Evolutionary conservation across 2,888 invertebrate genomes (phyloP).

Genomic region (Rhodophaea formosa): DNA sequence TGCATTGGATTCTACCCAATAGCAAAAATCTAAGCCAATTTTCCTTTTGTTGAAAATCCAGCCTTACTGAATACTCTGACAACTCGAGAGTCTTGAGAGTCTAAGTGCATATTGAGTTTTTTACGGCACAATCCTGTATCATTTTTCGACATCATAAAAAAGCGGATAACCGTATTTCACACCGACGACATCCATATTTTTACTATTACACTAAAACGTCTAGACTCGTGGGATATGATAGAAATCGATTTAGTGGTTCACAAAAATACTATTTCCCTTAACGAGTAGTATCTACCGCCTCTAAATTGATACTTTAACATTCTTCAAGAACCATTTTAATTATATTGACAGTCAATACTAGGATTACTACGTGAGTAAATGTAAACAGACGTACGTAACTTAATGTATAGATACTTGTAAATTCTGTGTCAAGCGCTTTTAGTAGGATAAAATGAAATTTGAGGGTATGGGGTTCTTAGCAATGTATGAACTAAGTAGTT

Average conservation of each 20-base stretch:
- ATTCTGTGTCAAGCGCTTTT: too few species aligned
- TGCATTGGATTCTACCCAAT: too few species aligned
- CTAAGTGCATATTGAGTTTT: slow-evolving; percentile 21
- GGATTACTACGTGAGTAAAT: too few species aligned
- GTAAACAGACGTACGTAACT: too few species aligned
- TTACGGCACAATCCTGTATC: slow-evolving; percentile 10
- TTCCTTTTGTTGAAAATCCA: background rate
- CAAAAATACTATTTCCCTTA: slow-evolving; percentile 44
- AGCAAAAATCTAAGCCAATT: background rate
- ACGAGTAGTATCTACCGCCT: background rate
- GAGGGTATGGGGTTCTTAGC: too few species aligned
- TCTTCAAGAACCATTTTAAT: background rate
- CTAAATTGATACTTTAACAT: background rate
- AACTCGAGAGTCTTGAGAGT: background rate
- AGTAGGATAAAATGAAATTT: too few species aligned
- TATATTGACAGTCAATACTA: background rate
- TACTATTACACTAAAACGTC: slow-evolving; percentile 21
- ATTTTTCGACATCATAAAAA: slow-evolving; percentile 21
- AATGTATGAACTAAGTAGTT: too few species aligned
- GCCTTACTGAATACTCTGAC: background rate
- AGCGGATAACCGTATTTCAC: slow-evolving; percentile 14
- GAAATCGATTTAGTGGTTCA: slow-evolving; percentile 39
- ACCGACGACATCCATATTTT: slow-evolving; percentile 15
- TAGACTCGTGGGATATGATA: slow-evolving; percentile 27
- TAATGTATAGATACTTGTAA: too few species aligned